Base-by-base conservation (phyloP, 2,113 vertebrate genomes). In the Lampris megalopsis region DNA sequence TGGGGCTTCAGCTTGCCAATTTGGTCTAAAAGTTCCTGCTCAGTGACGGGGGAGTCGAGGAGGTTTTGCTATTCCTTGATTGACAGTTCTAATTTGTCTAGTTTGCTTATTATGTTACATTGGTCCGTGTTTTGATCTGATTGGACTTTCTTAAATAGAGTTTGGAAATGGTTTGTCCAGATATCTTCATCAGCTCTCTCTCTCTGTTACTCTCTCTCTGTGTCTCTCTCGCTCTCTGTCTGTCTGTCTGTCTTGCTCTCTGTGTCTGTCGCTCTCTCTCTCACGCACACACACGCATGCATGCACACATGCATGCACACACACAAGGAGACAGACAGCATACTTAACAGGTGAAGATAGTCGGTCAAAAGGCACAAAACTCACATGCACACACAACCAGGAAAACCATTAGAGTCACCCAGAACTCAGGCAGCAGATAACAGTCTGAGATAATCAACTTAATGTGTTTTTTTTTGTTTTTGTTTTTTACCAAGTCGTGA, bases 291-390 rank as follows among this genome's bases (percentile, higher is more conserved):
- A 62, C 72, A 47, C 63, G 63, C 42, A 61, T 38, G 73, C 47
- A 48, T 37, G 61, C 52, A 67, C 60, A 45, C 52, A 54, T 59
- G 54, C 61, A 68, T 71, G 67, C 71, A 47, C 49, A 67, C 69
- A 71, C 68, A 69, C 13, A 69, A 40, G 37, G 42, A 78, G 66
- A 73, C 52, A 75, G 77, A 73, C 74, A 56, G 93, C 85, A 92
- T 91, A 91, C 90, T 88, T 90, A 94, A 79, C 78, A 88, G 75
- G 77, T 90, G 91, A 92, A 88, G 90, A 92, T 89, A 88, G 86
- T 63, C 83, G 83, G 88, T 92, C 89, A 92, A 84, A 87, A 78
- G 76, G 65, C 81, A 73, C 64, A 70, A 65, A 54, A 62, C 68
- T 58, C 73, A 84, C 79, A 81, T 64, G 71, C 71, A 67, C 78